Evolutionary conservation across 2,888 invertebrate genomes (phyloP).

Genomic region (Lasius platythorax): DNA sequence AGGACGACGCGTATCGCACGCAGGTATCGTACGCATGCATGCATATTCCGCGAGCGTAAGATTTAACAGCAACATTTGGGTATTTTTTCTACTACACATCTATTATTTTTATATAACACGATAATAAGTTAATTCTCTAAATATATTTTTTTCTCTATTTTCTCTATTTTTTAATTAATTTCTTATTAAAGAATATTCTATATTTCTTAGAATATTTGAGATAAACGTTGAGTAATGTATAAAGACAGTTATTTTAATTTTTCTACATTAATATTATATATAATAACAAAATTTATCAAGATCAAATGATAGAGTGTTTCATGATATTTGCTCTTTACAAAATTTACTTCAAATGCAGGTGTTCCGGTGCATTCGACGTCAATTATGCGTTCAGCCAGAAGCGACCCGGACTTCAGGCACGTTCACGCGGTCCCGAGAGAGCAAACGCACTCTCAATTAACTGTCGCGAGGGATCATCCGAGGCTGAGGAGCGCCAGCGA

Average conservation of each 20-base stretch:
- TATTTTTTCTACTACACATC: no score
- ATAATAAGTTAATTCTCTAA: background rate
- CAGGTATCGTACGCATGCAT: constrained; percentile 55
- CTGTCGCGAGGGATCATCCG: constrained; percentile 77
- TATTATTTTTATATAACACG: background rate
- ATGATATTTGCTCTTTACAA: background rate
- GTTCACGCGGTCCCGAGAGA: constrained; percentile 81
- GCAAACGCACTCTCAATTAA: constrained; percentile 80
- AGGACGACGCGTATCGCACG: constrained; percentile 81
- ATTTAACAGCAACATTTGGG: no score
- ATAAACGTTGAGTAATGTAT: background rate
- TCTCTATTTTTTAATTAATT: background rate
- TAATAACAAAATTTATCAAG: background rate
- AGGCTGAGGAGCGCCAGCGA: constrained; percentile 91
- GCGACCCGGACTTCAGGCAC: constrained; percentile 93
- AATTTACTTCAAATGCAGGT: background rate
- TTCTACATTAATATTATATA: background rate
- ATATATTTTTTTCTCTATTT: background rate
- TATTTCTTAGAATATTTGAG: background rate
- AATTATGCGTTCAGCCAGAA: constrained; percentile 90
- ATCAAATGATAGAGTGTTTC: background rate
- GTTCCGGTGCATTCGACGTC: constrained; percentile 68
- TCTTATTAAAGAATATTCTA: background rate
- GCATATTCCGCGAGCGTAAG: no score
- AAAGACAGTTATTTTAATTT: background rate